Evolutionary conservation across 2,113 vertebrate genomes (phyloP).

Genomic region (Cottus gobio): DNA sequence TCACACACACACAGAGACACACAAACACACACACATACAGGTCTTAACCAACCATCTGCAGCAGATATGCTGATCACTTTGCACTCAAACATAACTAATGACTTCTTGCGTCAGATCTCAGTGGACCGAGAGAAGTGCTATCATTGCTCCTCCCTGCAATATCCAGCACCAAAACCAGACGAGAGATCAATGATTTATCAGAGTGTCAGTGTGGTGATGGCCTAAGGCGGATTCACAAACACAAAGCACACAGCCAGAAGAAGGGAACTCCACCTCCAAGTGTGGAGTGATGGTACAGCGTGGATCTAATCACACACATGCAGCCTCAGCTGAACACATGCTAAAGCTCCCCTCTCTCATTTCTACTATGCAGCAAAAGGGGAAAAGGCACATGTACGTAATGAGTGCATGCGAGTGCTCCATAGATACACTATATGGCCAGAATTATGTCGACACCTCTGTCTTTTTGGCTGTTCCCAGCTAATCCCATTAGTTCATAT

Average conservation of each 20-base stretch:
- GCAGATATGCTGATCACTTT: slow-evolving; percentile 64
- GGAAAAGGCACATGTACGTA: neutral
- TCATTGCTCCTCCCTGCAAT: slow-evolving; percentile 50
- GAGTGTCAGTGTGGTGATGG: slow-evolving; percentile 61
- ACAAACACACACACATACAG: slow-evolving; percentile 22
- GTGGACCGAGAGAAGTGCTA: slow-evolving; percentile 44
- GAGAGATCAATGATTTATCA: slow-evolving; percentile 78
- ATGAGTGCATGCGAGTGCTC: neutral
- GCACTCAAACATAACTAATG: slow-evolving; percentile 68
- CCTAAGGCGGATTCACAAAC: slow-evolving; percentile 64
- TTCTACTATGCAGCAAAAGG: slow-evolving; percentile 33
- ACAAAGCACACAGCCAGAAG: slow-evolving; percentile 61
- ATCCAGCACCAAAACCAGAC: slow-evolving; percentile 64
- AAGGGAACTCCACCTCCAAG: slow-evolving; percentile 63
- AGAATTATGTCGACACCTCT: neutral
- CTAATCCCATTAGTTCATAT: neutral
- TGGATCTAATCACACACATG: slow-evolving; percentile 45
- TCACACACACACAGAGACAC: slow-evolving; percentile 28
- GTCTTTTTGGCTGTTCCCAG: neutral
- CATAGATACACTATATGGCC: neutral
- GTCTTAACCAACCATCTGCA: slow-evolving; percentile 53
- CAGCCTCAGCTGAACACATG: slow-evolving; percentile 43
- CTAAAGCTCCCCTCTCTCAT: neutral
- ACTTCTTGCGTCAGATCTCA: slow-evolving; percentile 67
- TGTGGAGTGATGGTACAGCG: slow-evolving; percentile 49